Percentiles rank a stretch among this genome's conserved stretches.
Conservation (phyloP, 2,113 vertebrate genomes). For the Xiphophorus couchianus region DNA sequence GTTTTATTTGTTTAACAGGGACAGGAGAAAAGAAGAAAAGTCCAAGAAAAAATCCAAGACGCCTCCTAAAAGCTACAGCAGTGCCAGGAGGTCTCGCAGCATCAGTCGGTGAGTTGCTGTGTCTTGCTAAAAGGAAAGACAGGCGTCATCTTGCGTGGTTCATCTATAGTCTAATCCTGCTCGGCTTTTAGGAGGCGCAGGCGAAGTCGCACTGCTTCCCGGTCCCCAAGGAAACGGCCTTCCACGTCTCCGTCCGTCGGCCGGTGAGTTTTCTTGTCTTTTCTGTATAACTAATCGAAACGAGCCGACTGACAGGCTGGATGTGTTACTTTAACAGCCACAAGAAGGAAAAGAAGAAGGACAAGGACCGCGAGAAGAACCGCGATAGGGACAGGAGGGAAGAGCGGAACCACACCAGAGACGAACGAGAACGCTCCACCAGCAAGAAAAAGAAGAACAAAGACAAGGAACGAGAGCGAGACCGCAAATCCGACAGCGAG, state of each 20-base stretch:
- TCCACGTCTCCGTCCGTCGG: slow-evolving; percentile 91
- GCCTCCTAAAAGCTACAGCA: slow-evolving; percentile 98
- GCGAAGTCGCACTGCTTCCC: slow-evolving; percentile 87
- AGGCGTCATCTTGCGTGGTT: background rate
- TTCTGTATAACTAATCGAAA: background rate
- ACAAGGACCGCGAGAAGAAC: slow-evolving; percentile 92
- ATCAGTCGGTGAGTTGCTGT: slow-evolving; percentile 84
- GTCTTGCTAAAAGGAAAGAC: background rate
- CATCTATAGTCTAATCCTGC: background rate
- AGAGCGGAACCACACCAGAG: slow-evolving; percentile 83
- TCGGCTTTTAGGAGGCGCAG: slow-evolving; percentile 76
- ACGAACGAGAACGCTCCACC: slow-evolving; percentile 88
- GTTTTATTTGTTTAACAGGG: slow-evolving; percentile 73
- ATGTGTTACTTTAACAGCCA: slow-evolving; percentile 78
- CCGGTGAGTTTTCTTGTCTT: slow-evolving; percentile 78
- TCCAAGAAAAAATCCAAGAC: slow-evolving; percentile 97
- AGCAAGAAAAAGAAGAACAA: slow-evolving; percentile 96
- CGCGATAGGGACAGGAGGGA: slow-evolving; percentile 86
- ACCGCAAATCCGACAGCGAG: slow-evolving; percentile 91
- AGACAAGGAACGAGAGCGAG: slow-evolving; percentile 94
- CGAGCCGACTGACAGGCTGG: background rate
- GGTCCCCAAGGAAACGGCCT: slow-evolving; percentile 88
- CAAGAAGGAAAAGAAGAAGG: slow-evolving; percentile 99
- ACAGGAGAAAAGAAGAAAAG: slow-evolving; percentile 96
- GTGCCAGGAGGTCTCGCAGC: slow-evolving; percentile 91